Evolutionary conservation across 2,797 vertebrate genomes (phyloP).

Genomic region (Arremon aurantiirostris): DNA sequence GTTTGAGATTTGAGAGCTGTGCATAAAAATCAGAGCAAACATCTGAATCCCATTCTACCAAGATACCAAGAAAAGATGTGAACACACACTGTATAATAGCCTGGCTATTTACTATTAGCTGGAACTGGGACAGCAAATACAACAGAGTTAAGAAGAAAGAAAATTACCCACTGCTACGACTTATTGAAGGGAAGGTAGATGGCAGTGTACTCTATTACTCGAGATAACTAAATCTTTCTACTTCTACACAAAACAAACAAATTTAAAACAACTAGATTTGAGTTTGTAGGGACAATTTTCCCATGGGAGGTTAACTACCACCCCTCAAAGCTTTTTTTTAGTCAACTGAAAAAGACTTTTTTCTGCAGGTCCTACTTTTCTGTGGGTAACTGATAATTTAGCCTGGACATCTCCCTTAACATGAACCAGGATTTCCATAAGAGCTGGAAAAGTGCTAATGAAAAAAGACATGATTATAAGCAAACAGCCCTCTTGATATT

Average conservation of each 20-base stretch:
- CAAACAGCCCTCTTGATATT: background rate
- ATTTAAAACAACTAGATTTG: background rate
- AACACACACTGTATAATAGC: background rate
- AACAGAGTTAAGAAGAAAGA: background rate
- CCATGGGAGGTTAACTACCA: background rate
- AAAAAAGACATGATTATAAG: background rate
- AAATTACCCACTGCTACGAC: background rate
- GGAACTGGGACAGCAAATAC: background rate
- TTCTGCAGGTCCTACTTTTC: background rate
- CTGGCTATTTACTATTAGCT: background rate
- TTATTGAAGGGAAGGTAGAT: background rate
- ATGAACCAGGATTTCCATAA: background rate
- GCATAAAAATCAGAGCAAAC: background rate
- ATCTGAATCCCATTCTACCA: background rate
- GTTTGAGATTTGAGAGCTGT: background rate
- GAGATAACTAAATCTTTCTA: background rate
- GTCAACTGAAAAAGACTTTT: background rate
- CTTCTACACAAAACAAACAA: background rate
- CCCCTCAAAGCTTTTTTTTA: background rate
- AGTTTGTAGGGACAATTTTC: background rate
- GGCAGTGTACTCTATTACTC: background rate
- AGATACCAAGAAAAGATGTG: background rate
- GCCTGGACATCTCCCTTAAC: background rate
- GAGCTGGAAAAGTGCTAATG: background rate
- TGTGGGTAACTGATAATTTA: background rate